Percentiles rank a stretch among this genome's conserved stretches.
These are phyloP conservation scores for Copsychus sechellarum DNA, from an alignment of 2,113 vertebrate species.

Conservation along the genomic window DNA sequence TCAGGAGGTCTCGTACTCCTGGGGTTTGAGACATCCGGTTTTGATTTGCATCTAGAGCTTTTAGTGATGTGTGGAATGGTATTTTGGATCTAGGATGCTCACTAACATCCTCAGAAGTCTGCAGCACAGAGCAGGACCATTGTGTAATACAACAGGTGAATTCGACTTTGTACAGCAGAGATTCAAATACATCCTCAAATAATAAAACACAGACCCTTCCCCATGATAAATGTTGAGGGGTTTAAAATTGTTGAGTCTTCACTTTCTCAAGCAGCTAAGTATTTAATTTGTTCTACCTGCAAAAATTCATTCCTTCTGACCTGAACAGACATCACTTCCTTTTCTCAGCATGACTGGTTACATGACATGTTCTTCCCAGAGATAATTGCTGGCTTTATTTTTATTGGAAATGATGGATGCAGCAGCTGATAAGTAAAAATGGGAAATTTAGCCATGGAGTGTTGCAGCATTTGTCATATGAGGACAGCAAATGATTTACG, in stretches of 20 bases:
- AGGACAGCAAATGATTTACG: background rate
- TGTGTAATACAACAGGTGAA: background rate
- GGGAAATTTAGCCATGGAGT: background rate
- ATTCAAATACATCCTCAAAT: background rate
- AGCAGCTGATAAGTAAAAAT: background rate
- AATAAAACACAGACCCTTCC: background rate
- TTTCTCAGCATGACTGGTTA: background rate
- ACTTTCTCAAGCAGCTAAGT: background rate
- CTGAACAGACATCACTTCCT: background rate
- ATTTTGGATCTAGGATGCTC: background rate
- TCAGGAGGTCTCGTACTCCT: background rate
- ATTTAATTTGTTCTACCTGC: background rate
- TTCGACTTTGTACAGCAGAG: background rate
- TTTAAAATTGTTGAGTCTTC: background rate
- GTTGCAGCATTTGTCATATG: background rate
- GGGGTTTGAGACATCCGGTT: background rate
- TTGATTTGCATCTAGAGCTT: background rate
- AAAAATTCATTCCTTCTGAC: background rate
- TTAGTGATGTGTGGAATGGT: background rate
- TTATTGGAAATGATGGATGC: background rate
- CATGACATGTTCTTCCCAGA: background rate
- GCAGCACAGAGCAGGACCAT: background rate
- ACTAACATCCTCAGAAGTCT: background rate
- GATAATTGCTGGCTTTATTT: background rate
- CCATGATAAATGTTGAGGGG: background rate